Base-by-base conservation (phyloP, 2,888 invertebrate species). In the Leptinotarsa rubiginosa region DNA sequence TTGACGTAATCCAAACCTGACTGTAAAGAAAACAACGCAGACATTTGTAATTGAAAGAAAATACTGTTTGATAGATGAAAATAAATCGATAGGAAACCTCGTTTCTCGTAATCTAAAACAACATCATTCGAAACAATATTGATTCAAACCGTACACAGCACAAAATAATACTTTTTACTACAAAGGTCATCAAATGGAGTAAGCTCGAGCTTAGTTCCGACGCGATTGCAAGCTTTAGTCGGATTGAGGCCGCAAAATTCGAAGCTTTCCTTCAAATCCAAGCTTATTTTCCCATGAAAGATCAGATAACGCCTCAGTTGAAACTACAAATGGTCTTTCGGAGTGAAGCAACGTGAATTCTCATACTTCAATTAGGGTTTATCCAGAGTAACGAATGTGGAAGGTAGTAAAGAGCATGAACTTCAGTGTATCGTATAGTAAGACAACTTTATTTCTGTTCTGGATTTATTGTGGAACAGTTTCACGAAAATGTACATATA, bases 201-300 rank as follows among this genome's bases (percentile, higher is more conserved):
- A n/a, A 41, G 62, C 41, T 41, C 10, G n/a, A n/a, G 62, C 62
- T 62, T 62, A 31, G 62, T 62, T 62, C 7, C 31, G 62, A 62
- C 62, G 62, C 62, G 62, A 62, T 41, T 62, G 62, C n/a, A n/a
- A 41, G 62, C 62, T 62, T 41, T n/a, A 62, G 62, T 25, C 16
- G 62, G 62, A 62, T 62, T 16, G 62, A n/a, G n/a, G 18, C 62
- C 62, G 13, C 62, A 31, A 12, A 62, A 62, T 62, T 62, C 41
- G 41, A 62, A 41, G 62, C 62, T 62, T 62, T 16, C 62, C 62
- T 62, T 41, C 62, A 62, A 62, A 62, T 62, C 62, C 62, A 52
- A 52, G 67, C 31, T 67, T 50, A 67, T 67, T 67, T 67, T 52
- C 67, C 50, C 67, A 50, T n/a, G 67, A 67, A 50, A 25, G 25